A percentile compares a stretch with the other conserved stretches of the same genome.
phyloP scores from a whole-genome alignment of 2,888 invertebrate species.

The Escarpia spicata region DNA sequence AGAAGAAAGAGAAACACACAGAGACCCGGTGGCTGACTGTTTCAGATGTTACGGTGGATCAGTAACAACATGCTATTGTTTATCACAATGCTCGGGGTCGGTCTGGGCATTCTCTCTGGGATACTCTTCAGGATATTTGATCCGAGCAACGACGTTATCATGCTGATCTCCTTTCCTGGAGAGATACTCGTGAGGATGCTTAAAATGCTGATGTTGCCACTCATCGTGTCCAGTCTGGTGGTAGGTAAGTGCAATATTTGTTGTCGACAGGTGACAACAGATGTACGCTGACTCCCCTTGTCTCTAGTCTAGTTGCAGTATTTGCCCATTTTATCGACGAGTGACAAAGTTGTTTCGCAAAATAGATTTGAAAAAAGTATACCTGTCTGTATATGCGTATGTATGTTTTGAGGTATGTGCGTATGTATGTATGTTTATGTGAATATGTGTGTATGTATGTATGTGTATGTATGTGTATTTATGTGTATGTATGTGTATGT shows the following conservation, averaged over 20 bases:
- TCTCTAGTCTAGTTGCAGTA: too few relatives aligned
- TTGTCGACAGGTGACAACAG: too few relatives aligned
- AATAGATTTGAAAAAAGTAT: too few relatives aligned
- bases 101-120: constrained; percentile 71
- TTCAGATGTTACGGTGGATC: constrained; percentile 43
- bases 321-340: too few relatives aligned
- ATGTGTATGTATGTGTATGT: too few relatives aligned
- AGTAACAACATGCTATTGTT: constrained; percentile 70
- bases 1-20: too few relatives aligned
- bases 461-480: too few relatives aligned
- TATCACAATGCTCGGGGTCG: constrained; percentile 71
- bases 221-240: constrained; percentile 74
- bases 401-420: too few relatives aligned
- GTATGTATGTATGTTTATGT: too few relatives aligned
- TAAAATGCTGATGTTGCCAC: constrained; percentile 77
- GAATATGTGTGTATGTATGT: too few relatives aligned
- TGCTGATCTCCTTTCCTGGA: constrained; percentile 75
- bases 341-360: too few relatives aligned
- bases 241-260: background rate
- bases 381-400: too few relatives aligned
- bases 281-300: background rate
- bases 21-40: background rate
- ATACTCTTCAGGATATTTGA: constrained; percentile 68
- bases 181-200: constrained; percentile 76
- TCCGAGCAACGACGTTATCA: constrained; percentile 68